These are phyloP conservation scores for Diphyllodes magnificus DNA, from an alignment of 2,113 vertebrate species.

Conservation along the genomic window DNA sequence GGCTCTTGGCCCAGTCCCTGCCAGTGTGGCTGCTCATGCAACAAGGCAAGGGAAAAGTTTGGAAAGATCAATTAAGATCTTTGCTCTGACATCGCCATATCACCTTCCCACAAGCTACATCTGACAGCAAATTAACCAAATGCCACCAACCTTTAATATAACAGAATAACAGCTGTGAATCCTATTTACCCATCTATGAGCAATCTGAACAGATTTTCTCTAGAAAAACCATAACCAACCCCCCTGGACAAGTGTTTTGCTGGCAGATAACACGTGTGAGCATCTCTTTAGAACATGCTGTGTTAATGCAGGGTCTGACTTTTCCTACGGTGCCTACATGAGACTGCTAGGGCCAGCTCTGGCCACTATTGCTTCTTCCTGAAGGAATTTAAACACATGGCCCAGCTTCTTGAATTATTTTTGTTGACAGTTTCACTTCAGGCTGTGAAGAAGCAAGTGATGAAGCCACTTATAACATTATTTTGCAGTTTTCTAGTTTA, in stretches of 20 bases:
- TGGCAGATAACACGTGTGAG: not conserved
- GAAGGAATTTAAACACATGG: not conserved
- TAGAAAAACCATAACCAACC: not conserved
- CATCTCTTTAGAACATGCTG: not conserved
- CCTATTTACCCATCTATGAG: not conserved
- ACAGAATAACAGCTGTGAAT: not conserved
- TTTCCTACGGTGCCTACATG: not conserved
- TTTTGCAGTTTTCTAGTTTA: not conserved
- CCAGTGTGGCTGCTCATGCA: not conserved
- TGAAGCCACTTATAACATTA: rapidly evolving
- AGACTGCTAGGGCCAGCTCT: not conserved
- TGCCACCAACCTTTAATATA: not conserved
- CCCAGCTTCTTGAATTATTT: not conserved
- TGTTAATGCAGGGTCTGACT: not conserved
- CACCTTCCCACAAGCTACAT: not conserved
- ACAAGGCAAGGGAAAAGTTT: not conserved
- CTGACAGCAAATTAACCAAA: not conserved
- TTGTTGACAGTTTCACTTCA: not conserved
- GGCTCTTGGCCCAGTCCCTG: not conserved
- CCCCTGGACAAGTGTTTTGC: not conserved
- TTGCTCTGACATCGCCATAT: not conserved
- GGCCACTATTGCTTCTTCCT: not conserved
- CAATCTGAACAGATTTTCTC: slow-evolving; percentile 2
- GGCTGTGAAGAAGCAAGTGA: not conserved
- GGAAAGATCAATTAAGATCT: not conserved